Percentiles rank a stretch among this genome's conserved stretches.
These are phyloP conservation scores for Corythoichthys haematopterus DNA, from an alignment of 2,113 vertebrate species.

Conservation along the genomic window DNA sequence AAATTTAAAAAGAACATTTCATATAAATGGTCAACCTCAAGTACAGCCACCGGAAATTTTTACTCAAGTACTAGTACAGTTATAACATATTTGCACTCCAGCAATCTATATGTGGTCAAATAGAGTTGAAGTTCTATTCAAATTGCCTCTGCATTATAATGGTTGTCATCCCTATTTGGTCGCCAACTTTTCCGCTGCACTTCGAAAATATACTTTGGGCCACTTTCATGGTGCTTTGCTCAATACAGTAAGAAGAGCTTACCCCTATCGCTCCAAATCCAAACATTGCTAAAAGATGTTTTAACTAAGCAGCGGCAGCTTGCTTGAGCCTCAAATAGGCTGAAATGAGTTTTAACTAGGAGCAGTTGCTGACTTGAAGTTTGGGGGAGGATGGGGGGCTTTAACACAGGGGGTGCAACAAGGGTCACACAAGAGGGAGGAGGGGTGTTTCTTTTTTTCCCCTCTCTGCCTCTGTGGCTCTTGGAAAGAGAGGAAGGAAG, in stretches of 20 bases:
- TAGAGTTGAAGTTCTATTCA: neutral
- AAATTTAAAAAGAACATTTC: too few relatives aligned
- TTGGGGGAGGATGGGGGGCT: conserved; percentile 58
- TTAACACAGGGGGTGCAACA: conserved; percentile 52
- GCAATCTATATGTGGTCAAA: neutral
- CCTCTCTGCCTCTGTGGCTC: conserved; percentile 31
- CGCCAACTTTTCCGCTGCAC: neutral
- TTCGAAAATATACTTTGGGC: neutral
- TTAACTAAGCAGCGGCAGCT: conserved; percentile 35
- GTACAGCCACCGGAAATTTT: too few relatives aligned
- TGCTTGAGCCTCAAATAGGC: conserved; percentile 37
- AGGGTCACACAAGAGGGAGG: conserved; percentile 50
- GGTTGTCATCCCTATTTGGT: neutral
- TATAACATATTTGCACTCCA: too few relatives aligned
- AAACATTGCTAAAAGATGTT: conserved; percentile 40
- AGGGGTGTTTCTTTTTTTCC: neutral
- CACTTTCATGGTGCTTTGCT: neutral
- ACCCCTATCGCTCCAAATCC: conserved; percentile 10
- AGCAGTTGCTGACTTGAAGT: conserved; percentile 49
- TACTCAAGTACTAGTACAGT: too few relatives aligned
- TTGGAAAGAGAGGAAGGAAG: conserved; percentile 65
- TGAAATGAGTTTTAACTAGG: conserved; percentile 61
- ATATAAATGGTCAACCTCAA: neutral
- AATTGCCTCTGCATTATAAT: neutral
- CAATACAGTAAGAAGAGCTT: neutral